Evolutionary conservation across 2,113 vertebrate species (phyloP), one percentile per base, ranked within the genome.

Genomic region (Neopipo cinnamomea): DNA sequence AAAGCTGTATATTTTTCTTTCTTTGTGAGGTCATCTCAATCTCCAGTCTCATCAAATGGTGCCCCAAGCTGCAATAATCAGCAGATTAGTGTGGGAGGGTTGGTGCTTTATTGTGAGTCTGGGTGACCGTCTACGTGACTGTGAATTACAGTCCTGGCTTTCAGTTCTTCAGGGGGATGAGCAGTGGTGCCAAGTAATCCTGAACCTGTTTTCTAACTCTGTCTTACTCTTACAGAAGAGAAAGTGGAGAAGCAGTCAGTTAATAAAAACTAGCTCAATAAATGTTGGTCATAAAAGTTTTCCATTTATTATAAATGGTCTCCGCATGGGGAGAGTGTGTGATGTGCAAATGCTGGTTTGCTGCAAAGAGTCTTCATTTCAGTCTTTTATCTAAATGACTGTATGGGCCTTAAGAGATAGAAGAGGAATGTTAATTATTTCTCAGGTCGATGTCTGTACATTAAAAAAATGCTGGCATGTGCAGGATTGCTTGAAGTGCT

Each of bases 1-100:
- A 85, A 85, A 94, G 49, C 53, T 85, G 62, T 75, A 39, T 89
- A 5, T 73, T 96, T 85, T 85, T 41, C 66, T 93, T 73, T 67
- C 62, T 77, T 70, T 79, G 24, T 62, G 88, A 79, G 74, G 44
- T 93, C 74, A 65, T 58, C 41, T 67, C 66, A 18, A 3, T 61
- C 44, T 77, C 52, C 42, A 46, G 21, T 75, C 56, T 50, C 39
- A 81, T 37, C 24, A 52, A n/a, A 39, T 33, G 37, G 49, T 76
- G 74, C 71, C 78, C 47, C 58, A 59, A 74, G 67, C 46, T 85
- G 66, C 58, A 44, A 50, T 87, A 72, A 75, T 24, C 41, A 46
- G 12, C 63, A 65, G 77, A 50, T 89, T 65, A 58, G 20, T 46
- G 53, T 41, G 42, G 46, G 44, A 73, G 42, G 49, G 11, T 74